phyloP scores from a whole-genome alignment of 2,113 vertebrate genomes.

The Paedocypris sp. region DNA sequence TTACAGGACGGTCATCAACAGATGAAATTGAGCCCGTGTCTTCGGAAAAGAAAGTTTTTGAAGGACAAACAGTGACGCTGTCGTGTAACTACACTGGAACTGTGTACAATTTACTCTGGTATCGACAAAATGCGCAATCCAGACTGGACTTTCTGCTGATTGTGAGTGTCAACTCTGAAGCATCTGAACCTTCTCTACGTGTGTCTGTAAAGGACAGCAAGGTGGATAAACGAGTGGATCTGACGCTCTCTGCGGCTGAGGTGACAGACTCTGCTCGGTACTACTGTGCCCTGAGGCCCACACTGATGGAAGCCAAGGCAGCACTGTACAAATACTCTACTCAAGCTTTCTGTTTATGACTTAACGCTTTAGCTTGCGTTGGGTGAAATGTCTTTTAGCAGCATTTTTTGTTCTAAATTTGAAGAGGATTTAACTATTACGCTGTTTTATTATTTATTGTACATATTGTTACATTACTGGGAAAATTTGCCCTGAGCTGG shows the following conservation, averaged over 20 bases:
- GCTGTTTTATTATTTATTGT: no score
- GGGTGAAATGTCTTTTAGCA: no score
- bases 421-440: no score
- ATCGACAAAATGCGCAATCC: background rate
- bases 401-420: no score
- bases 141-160: background rate
- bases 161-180: background rate
- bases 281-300: slow-evolving; percentile 20
- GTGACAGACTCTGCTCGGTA: slow-evolving; percentile 17
- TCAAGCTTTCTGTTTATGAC: background rate
- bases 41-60: background rate
- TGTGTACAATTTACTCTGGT: background rate
- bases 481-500: no score
- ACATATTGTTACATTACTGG: no score
- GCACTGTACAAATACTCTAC: background rate
- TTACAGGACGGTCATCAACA: background rate
- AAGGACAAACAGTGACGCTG: background rate
- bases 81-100: background rate
- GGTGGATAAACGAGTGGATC: background rate
- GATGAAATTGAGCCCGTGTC: background rate
- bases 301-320: slow-evolving; percentile 5
- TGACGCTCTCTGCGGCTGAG: background rate
- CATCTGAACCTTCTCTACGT: background rate
- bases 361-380: background rate
- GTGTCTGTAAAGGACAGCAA: background rate